These are phyloP conservation scores for Mirza zaza DNA, from an alignment of 2,113 vertebrate species.

Conservation along the genomic window DNA sequence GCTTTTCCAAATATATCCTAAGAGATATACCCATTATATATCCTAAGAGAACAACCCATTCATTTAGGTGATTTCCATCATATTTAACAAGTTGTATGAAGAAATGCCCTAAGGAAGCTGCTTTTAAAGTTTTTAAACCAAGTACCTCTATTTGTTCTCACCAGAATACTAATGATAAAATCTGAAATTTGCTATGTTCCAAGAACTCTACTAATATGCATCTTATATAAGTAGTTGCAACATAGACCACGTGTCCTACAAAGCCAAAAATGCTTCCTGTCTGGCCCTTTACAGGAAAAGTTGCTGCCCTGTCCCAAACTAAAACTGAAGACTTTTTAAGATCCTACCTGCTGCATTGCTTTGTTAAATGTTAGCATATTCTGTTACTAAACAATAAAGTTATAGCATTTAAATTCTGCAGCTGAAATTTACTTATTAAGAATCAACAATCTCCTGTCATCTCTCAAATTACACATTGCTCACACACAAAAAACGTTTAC, in stretches of 20 bases:
- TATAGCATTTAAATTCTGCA: background rate
- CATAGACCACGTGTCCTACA: background rate
- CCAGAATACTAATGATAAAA: background rate
- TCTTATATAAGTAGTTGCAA: background rate
- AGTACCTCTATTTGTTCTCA: background rate
- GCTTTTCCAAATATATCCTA: background rate
- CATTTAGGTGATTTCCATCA: background rate
- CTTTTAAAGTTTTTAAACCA: constrained; percentile 26
- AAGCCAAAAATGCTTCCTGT: background rate
- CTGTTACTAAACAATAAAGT: background rate
- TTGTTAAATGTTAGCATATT: background rate
- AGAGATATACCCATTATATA: too few relatives aligned
- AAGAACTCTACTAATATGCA: background rate
- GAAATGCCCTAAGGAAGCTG: background rate
- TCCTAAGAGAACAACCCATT: background rate
- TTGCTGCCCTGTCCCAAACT: background rate
- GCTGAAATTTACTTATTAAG: background rate
- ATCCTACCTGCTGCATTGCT: background rate
- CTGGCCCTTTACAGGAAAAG: background rate
- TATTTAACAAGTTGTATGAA: background rate
- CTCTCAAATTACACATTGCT: background rate
- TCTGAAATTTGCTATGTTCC: background rate
- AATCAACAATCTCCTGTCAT: background rate
- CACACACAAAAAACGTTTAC: background rate
- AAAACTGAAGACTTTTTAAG: background rate